These are phyloP conservation scores for Antitype chi DNA, from an alignment of 2,888 invertebrate species.

Conservation along the genomic window DNA sequence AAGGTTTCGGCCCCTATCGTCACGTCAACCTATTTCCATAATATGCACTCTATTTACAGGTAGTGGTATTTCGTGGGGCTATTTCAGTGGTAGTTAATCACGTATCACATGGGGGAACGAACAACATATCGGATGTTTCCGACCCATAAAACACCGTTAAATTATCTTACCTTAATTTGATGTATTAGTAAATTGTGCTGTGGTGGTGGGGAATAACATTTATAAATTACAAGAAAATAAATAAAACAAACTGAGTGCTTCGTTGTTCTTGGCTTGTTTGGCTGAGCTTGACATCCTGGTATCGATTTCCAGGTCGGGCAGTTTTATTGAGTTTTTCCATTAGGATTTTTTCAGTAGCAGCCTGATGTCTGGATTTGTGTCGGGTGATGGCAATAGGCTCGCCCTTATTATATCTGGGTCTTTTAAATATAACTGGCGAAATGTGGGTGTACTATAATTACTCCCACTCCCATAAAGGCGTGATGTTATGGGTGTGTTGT, in stretches of 20 bases:
- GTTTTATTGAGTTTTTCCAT: neutral
- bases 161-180: constrained; percentile 66
- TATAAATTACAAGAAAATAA: neutral
- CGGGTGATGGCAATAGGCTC: neutral
- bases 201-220: neutral
- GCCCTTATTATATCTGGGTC: neutral
- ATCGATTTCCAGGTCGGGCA: neutral
- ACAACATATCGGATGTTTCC: constrained; percentile 73
- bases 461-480: too few species aligned
- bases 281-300: neutral
- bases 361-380: too few species aligned
- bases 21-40: constrained; percentile 23
- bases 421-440: too few species aligned
- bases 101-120: constrained; percentile 67
- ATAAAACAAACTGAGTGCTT: neutral
- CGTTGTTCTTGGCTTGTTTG: neutral
- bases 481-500: too few species aligned
- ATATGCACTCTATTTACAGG: constrained; percentile 28
- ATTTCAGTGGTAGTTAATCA: constrained; percentile 67
- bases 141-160: constrained; percentile 74
- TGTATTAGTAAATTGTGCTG: constrained; percentile 11
- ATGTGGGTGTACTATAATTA: too few species aligned
- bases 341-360: neutral
- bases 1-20: constrained; percentile 24
- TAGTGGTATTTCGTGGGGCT: constrained; percentile 43